Percentiles rank a stretch among this genome's conserved stretches.
These are phyloP conservation scores for Nasonia vitripennis DNA, from an alignment of 1,140 invertebrate species.

Conservation along the genomic window DNA sequence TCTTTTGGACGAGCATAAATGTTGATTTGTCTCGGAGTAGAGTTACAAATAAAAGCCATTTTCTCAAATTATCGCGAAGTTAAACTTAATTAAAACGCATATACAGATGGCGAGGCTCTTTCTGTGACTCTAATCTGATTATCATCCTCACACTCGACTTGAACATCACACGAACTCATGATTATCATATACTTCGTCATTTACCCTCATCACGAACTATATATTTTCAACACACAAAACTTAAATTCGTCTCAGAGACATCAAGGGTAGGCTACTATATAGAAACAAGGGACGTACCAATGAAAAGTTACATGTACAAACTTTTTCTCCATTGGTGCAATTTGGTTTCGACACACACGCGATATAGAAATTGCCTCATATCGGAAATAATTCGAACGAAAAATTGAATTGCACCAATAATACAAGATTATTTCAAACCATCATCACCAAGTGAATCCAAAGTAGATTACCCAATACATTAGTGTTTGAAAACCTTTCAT, in stretches of 20 bases:
- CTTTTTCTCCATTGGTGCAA: neutral
- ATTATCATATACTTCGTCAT: neutral
- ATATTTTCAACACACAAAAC: constrained; percentile 3
- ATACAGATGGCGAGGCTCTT: neutral
- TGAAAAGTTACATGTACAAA: neutral
- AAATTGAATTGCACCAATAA: constrained; percentile 19
- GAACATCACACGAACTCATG: neutral
- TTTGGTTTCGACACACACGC: neutral
- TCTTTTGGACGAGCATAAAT: constrained; percentile 16
- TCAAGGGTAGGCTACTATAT: neutral
- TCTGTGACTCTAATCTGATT: constrained; percentile 4
- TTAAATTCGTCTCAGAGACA: neutral
- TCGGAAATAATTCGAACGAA: neutral
- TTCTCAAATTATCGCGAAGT: neutral
- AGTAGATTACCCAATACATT: constrained; percentile 62
- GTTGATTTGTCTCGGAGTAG: constrained; percentile 15
- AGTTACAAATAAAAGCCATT: constrained; percentile 11
- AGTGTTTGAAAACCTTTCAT: constrained; percentile 66
- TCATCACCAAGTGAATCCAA: constrained; percentile 54
- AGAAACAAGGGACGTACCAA: constrained; percentile 10
- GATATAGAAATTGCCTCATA: neutral
- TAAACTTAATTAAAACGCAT: neutral
- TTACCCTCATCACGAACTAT: neutral
- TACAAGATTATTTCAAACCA: neutral
- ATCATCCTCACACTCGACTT: neutral